Base-by-base conservation (phyloP, 2,888 invertebrate genomes). In the Rhopalosiphum nymphaeae region DNA sequence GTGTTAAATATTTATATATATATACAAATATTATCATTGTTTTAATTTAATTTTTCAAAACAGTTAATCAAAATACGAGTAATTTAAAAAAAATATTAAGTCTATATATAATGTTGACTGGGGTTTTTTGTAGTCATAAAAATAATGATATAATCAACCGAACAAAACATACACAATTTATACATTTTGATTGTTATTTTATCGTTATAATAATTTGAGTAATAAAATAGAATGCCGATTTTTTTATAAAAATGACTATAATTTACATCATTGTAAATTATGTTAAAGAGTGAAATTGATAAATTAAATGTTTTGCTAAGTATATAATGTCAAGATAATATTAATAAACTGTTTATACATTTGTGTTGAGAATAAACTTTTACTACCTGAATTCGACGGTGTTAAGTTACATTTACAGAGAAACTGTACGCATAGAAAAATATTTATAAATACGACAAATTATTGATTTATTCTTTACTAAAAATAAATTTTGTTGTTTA, bases 401-500 rank as follows among this genome's bases (percentile, higher is more conserved):
- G 25, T 67, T n/a, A 16, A 21, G 46, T 46, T 61, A 49, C 26
- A 49, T 36, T 67, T 49, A 21, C 36, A 36, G 49, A 91, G 42
- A 91, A 84, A 84, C 53, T 49, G 42, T 84, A 84, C 3, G 9
- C 36, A 36, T 36, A 36, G 78, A 84, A 84, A 84, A 42, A 42
- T 26, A 89, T 89, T 42, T 42, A 42, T 56, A 26, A 53, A 57
- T 29, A 89, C 36, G 7, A 21, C 36, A 36, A 36, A 21, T 42
- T 25, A 78, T 36, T 36, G 36, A 36, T 21, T 78, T 9, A 78
- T 89, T 53, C 9, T 42, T 53, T 49, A 42, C 53, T 53, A 7
- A 91, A 53, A 78, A 91, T 49, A 78, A 91, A 53, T 36, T 53
- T 9, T 26, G 26, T 53, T 25, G 67, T 90, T 90, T n/a, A 36